A percentile compares a stretch with the other conserved stretches of the same genome.
Evolutionary conservation across 2,797 vertebrate species (phyloP).

Genomic region (Thripadectes ignobilis): DNA sequence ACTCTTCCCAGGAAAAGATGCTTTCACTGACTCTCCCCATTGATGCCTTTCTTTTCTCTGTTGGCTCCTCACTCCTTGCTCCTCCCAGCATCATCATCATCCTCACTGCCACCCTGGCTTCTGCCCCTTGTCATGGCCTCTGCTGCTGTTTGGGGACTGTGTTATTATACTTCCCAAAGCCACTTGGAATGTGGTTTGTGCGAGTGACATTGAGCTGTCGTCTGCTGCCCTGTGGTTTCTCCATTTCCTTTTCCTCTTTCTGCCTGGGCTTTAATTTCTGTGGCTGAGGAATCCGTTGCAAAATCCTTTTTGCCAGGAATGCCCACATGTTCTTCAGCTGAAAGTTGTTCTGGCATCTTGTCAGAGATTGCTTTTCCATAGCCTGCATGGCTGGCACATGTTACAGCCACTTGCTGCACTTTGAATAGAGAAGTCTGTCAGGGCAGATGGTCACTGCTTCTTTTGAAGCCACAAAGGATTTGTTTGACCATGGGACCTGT

Average conservation of each 20-base stretch:
- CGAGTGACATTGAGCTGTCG: background rate
- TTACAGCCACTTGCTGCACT: background rate
- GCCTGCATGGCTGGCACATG: background rate
- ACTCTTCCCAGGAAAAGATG: background rate
- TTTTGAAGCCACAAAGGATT: background rate
- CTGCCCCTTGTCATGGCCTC: background rate
- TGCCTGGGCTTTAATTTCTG: background rate
- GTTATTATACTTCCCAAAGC: background rate
- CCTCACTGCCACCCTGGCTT: accelerated
- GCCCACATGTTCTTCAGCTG: background rate
- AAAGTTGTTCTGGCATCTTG: background rate
- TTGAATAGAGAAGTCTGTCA: background rate
- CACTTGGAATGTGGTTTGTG: background rate
- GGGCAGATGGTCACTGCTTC: background rate
- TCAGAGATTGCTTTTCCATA: background rate
- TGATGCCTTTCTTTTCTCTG: background rate
- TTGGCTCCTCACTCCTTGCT: background rate
- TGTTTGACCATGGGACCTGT: background rate
- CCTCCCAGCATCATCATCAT: background rate
- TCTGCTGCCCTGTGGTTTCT: background rate
- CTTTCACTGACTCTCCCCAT: accelerated
- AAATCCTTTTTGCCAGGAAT: background rate
- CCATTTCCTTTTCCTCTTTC: slow-evolving; percentile 13
- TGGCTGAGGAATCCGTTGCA: background rate
- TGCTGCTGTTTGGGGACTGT: background rate